Percentiles rank a stretch among this genome's conserved stretches.
These are phyloP conservation scores for Oscheius sp. DNA, from an alignment of 2,888 invertebrate species.

Conservation along the genomic window DNA sequence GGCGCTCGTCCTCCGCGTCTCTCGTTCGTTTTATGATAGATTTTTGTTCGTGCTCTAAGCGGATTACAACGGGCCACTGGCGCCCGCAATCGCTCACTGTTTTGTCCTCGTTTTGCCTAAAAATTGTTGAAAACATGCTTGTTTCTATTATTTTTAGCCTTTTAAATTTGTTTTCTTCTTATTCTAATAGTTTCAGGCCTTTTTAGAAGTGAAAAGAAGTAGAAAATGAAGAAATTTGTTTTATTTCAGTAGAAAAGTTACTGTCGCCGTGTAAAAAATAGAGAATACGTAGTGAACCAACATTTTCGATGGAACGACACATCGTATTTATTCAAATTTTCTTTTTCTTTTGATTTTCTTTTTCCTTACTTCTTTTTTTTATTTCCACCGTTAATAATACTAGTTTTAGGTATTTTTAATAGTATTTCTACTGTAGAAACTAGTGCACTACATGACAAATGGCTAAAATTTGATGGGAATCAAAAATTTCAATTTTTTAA, in stretches of 20 bases:
- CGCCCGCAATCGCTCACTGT: neutral
- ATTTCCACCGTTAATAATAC: no score
- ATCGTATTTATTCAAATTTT: no score
- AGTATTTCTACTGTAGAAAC: no score
- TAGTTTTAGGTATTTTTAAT: no score
- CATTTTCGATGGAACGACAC: no score
- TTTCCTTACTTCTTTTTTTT: no score
- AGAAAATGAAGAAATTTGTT: neutral
- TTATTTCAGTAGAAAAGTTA: neutral
- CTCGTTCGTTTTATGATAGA: slow-evolving; percentile 9
- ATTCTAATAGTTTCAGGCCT: neutral
- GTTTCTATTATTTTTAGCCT: neutral
- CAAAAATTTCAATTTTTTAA: no score
- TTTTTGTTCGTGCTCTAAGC: slow-evolving; percentile 32
- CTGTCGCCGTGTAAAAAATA: no score
- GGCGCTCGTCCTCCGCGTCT: neutral
- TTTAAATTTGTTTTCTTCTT: neutral
- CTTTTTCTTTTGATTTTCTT: no score
- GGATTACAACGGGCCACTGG: slow-evolving; percentile 27
- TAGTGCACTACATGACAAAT: no score
- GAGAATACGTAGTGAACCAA: no score
- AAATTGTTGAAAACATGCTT: neutral
- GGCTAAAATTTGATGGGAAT: no score
- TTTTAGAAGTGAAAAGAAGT: neutral
- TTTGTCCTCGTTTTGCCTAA: neutral